Evolutionary conservation across 1,140 invertebrate species (phyloP).

Genomic region (Drosophila varians): DNA sequence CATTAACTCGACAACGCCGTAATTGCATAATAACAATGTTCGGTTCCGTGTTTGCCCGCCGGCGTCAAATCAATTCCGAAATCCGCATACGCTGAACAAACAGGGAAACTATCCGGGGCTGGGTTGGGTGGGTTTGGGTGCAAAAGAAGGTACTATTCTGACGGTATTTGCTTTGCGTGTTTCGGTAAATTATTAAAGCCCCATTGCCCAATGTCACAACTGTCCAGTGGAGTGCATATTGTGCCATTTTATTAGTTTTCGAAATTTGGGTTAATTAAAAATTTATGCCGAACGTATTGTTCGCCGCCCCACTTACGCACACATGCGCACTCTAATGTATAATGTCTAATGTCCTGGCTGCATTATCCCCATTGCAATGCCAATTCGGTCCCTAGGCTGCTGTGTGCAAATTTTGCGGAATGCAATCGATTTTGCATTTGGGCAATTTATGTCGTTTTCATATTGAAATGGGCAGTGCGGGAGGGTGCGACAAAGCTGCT

Average conservation of each 20-base stretch:
- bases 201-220: constrained; percentile 31
- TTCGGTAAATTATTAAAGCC: constrained; percentile 65
- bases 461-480: constrained; percentile 54
- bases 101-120: constrained; percentile 9
- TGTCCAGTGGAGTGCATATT: constrained; percentile 23
- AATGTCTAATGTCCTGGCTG: not conserved
- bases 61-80: constrained; percentile 41
- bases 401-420: constrained; percentile 54
- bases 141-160: not conserved
- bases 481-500: constrained; percentile 2
- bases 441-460: constrained; percentile 55
- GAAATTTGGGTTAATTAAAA: constrained; percentile 80
- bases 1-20: constrained; percentile 65
- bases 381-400: constrained; percentile 26
- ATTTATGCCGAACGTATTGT: constrained; percentile 62
- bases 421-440: constrained; percentile 73
- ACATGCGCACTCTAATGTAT: not conserved
- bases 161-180: constrained; percentile 13
- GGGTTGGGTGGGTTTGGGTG: not conserved
- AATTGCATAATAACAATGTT: constrained; percentile 77
- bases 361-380: constrained; percentile 42
- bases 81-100: constrained; percentile 46
- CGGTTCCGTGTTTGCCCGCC: constrained; percentile 24
- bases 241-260: constrained; percentile 73
- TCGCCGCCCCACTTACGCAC: constrained; percentile 9